A percentile compares a stretch with the other conserved stretches of the same genome.
Conservation (phyloP, 1,140 invertebrate genomes). For the Laupala kohalensis region DNA sequence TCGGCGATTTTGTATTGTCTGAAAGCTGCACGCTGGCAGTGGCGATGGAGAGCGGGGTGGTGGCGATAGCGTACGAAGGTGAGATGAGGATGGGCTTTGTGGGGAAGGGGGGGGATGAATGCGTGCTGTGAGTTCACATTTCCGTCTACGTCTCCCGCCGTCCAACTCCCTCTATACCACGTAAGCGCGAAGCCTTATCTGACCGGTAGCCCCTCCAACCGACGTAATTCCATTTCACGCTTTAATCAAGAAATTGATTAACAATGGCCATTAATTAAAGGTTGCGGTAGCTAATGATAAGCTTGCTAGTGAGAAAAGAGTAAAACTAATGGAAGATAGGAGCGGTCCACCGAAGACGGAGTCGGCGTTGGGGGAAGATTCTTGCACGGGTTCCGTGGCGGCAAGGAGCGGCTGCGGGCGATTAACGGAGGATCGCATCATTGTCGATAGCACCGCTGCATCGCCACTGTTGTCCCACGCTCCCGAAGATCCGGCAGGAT, state of each 20-base stretch:
- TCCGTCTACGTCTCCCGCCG: too few relatives aligned
- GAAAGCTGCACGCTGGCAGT: too few relatives aligned
- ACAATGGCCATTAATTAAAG: not conserved
- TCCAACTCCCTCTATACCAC: not conserved
- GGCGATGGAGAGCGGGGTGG: too few relatives aligned
- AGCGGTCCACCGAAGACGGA: too few relatives aligned
- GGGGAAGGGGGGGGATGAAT: too few relatives aligned
- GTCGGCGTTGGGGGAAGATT: not conserved
- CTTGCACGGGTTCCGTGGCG: not conserved
- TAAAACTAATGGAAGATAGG: not conserved
- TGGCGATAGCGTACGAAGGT: not conserved
- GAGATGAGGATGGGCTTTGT: not conserved
- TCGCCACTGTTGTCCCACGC: too few relatives aligned
- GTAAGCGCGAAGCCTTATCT: not conserved
- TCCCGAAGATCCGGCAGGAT: too few relatives aligned
- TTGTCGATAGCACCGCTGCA: too few relatives aligned
- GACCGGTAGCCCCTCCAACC: not conserved
- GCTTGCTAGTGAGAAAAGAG: not conserved
- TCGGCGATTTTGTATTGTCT: not conserved
- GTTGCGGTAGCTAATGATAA: not conserved
- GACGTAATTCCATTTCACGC: not conserved
- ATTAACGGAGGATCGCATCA: not conserved
- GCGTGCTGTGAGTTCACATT: not conserved
- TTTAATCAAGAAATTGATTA: not conserved
- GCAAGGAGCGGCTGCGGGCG: too few relatives aligned